phyloP scores from a whole-genome alignment of 2,888 invertebrate species.

The Ptilodon capucinus region DNA sequence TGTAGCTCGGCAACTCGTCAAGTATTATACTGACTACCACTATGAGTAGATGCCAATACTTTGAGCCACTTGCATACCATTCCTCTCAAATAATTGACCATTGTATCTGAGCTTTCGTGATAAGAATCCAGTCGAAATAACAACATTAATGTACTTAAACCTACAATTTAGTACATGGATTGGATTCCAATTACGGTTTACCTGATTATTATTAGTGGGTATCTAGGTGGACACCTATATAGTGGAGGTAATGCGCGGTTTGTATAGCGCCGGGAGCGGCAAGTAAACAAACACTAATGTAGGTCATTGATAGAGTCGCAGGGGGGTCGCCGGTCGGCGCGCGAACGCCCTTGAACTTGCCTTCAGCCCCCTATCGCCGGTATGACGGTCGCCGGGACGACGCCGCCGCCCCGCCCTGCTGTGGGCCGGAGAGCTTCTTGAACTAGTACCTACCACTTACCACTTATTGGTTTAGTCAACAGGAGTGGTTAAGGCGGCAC shows the following conservation, averaged over 20 bases:
- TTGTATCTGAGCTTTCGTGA: neutral
- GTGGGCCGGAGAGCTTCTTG: neutral
- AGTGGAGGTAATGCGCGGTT: neutral
- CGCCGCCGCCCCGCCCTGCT: neutral
- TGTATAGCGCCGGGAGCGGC: neutral
- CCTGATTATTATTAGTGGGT: neutral
- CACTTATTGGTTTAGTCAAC: no score
- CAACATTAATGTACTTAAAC: neutral
- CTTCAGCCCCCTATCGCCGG: neutral
- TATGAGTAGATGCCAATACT: no score
- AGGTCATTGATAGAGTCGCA: slow-evolving; percentile 23
- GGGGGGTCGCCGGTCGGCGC: slow-evolving; percentile 13
- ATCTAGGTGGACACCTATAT: neutral
- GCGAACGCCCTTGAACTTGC: slow-evolving; percentile 38
- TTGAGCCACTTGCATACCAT: no score
- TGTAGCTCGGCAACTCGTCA: no score
- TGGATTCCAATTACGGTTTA: neutral
- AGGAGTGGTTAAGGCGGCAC: no score
- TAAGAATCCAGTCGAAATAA: neutral
- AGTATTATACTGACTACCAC: no score
- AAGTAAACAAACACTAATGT: slow-evolving; percentile 21
- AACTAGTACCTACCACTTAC: neutral
- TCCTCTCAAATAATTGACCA: no score
- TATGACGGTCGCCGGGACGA: neutral
- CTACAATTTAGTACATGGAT: neutral